Percentiles rank a stretch among this genome's conserved stretches.
Evolutionary conservation across 35 echinoderm and acorn worm genomes (phyloP).

Genomic region (Anneissia japonica): DNA sequence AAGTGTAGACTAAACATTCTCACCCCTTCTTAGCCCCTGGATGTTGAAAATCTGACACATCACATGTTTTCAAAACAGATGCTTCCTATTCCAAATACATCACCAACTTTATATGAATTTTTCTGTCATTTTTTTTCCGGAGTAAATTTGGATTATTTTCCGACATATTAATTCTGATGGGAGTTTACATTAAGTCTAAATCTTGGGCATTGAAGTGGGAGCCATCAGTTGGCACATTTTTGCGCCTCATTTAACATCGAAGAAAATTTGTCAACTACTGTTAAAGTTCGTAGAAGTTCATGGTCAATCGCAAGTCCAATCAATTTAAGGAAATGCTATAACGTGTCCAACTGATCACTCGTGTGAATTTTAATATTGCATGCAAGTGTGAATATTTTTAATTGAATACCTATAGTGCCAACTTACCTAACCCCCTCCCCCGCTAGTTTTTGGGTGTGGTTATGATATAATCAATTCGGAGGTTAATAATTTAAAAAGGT

Average conservation of each 20-base stretch:
- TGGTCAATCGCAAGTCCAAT: not conserved
- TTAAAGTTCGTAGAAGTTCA: not conserved
- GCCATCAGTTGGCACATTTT: not conserved
- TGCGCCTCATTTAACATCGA: not conserved
- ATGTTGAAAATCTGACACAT: too few relatives aligned
- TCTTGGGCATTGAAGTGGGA: not conserved
- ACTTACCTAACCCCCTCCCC: too few relatives aligned
- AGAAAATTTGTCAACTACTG: not conserved
- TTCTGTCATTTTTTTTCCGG: not conserved
- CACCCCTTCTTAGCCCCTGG: too few relatives aligned
- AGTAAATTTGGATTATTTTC: not conserved
- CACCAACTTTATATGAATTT: not conserved
- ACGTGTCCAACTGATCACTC: not conserved
- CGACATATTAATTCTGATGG: not conserved
- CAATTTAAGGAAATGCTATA: not conserved
- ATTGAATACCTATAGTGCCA: too few relatives aligned
- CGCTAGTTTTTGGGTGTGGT: too few relatives aligned
- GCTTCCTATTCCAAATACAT: not conserved
- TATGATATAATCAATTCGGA: too few relatives aligned
- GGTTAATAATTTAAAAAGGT: too few relatives aligned
- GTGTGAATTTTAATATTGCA: too few relatives aligned
- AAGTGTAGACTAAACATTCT: too few relatives aligned
- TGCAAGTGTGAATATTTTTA: too few relatives aligned
- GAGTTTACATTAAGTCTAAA: not conserved
- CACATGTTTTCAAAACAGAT: not conserved